Percentiles rank a stretch among this genome's conserved stretches.
These are phyloP conservation scores for Hyles euphorbiae DNA, from an alignment of 1,140 invertebrate genomes.

Conservation along the genomic window DNA sequence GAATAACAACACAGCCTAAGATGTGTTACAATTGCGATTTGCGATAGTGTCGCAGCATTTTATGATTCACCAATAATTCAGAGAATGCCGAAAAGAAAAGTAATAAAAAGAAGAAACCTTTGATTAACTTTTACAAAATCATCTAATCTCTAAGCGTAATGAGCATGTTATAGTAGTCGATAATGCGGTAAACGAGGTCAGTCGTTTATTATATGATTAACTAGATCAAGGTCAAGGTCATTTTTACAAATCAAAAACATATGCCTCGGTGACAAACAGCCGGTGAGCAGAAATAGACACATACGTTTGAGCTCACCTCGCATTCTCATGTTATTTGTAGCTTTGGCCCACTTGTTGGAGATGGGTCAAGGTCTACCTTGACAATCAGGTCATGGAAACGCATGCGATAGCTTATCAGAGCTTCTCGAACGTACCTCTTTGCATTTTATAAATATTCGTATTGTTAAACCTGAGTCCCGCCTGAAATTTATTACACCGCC, in stretches of 20 bases:
- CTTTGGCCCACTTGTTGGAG: constrained; percentile 51
- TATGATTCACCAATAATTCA: no score
- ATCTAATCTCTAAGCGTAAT: constrained; percentile 39
- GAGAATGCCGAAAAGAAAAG: no score
- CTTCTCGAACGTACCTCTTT: constrained; percentile 4
- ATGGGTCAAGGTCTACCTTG: constrained; percentile 66
- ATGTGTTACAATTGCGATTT: no score
- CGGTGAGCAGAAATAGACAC: constrained; percentile 56
- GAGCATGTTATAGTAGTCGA: constrained; percentile 59
- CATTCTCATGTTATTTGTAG: constrained; percentile 58
- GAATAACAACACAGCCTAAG: no score
- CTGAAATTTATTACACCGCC: background rate
- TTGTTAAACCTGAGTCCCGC: no score
- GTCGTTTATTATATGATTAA: constrained; percentile 65
- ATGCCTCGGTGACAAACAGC: constrained; percentile 57
- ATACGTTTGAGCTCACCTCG: constrained; percentile 53
- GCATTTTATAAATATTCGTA: background rate
- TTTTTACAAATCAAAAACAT: constrained; percentile 73
- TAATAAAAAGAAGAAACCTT: no score
- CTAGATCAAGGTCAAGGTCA: constrained; percentile 74
- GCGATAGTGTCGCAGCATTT: no score
- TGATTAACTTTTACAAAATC: no score
- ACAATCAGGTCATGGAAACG: constrained; percentile 28
- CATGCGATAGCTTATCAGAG: background rate
- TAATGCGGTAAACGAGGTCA: constrained; percentile 72